Percentiles rank a stretch among this genome's conserved stretches.
These are phyloP conservation scores for Dinoponera quadriceps DNA, from an alignment of 1,140 invertebrate genomes.

Conservation along the genomic window DNA sequence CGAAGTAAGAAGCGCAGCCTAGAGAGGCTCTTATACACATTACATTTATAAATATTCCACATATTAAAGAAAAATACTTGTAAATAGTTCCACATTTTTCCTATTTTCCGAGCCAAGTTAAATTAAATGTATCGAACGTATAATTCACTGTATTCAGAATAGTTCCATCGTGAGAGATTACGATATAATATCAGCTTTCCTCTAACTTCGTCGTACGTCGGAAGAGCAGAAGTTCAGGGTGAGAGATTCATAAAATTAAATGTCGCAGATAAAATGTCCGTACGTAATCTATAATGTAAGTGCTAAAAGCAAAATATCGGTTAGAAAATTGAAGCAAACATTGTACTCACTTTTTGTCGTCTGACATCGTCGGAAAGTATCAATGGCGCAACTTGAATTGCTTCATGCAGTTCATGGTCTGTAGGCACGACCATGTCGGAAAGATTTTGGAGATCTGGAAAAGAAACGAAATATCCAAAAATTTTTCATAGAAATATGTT, in stretches of 20 bases:
- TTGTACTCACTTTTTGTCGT: slow-evolving; percentile 78
- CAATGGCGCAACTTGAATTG: slow-evolving; percentile 81
- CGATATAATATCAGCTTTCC: slow-evolving; percentile 10
- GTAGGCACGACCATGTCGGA: slow-evolving; percentile 78
- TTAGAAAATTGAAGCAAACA: neutral
- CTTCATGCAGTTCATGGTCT: slow-evolving; percentile 79
- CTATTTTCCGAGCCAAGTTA: neutral
- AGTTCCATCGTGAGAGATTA: neutral
- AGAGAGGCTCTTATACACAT: neutral
- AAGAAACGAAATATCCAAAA: neutral
- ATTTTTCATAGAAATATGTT: neutral
- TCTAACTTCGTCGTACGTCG: slow-evolving; percentile 4
- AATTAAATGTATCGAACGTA: neutral
- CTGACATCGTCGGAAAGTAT: slow-evolving; percentile 79
- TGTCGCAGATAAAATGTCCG: neutral
- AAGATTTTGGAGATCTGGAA: slow-evolving; percentile 42
- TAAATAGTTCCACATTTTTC: neutral
- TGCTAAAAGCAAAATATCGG: neutral
- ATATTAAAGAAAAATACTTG: neutral
- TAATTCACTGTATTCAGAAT: neutral
- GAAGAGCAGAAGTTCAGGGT: slow-evolving; percentile 10
- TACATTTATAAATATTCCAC: neutral
- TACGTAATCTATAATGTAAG: neutral
- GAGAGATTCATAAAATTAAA: slow-evolving; percentile 20
- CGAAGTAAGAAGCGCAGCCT: neutral